These are phyloP conservation scores for Centropus unirufus DNA, from an alignment of 2,113 vertebrate genomes.

Conservation along the genomic window DNA sequence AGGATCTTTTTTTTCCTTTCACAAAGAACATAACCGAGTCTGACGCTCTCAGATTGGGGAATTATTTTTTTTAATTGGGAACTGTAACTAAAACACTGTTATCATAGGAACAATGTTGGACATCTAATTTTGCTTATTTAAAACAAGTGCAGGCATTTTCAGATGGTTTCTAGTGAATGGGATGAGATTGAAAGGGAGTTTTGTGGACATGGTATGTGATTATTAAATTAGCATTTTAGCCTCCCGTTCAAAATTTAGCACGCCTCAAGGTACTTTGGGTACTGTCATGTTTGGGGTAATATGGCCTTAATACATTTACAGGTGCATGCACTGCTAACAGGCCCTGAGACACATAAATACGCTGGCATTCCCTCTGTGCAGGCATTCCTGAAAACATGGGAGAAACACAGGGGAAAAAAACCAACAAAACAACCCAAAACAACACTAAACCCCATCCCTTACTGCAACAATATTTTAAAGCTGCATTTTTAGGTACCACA, in stretches of 20 bases:
- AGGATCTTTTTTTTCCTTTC: slow-evolving; percentile 52
- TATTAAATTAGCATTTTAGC: background rate
- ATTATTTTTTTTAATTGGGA: slow-evolving; percentile 45
- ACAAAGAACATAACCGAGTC: slow-evolving; percentile 49
- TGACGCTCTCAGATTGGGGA: slow-evolving; percentile 53
- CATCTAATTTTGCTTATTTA: background rate
- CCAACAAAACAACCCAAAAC: background rate
- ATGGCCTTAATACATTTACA: background rate
- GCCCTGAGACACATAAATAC: background rate
- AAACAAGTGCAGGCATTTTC: background rate
- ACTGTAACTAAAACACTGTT: background rate
- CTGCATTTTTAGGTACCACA: background rate
- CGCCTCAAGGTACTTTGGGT: background rate
- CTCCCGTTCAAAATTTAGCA: background rate
- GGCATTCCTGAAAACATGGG: background rate
- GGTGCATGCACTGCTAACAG: background rate
- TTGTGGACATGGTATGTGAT: background rate
- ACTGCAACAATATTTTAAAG: background rate
- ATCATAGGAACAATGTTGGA: background rate
- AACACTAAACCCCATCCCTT: background rate
- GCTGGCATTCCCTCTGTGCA: background rate
- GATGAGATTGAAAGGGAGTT: background rate
- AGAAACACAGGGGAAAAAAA: background rate
- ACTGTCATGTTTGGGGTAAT: background rate
- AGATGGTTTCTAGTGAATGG: background rate